Conservation (phyloP, 2,888 invertebrate genomes). For the Torymus auratus region DNA sequence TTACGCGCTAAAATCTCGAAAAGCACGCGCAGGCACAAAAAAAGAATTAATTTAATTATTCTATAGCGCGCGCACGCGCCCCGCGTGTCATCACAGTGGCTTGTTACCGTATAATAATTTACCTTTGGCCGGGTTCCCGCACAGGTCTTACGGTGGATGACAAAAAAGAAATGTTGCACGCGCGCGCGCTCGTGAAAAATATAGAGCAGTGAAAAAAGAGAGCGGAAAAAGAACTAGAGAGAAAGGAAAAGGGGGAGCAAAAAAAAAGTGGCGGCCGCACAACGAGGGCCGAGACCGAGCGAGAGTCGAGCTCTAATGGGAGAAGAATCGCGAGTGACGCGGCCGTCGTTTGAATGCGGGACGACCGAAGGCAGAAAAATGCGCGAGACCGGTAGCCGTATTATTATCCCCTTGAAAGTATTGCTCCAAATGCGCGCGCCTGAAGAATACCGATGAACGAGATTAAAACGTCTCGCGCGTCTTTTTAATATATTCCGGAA, state of each 20-base stretch:
- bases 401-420: slow-evolving; percentile 48
- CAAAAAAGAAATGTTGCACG: slow-evolving; percentile 38
- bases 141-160: slow-evolving; percentile 26
- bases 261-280: not conserved
- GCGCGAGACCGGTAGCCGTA: slow-evolving; percentile 39
- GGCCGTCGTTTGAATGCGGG: slow-evolving; percentile 33
- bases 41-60: slow-evolving; percentile 21
- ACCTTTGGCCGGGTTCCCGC: not conserved
- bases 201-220: not conserved
- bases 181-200: slow-evolving; percentile 22
- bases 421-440: slow-evolving; percentile 8
- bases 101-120: slow-evolving; percentile 27
- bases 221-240: too few relatives aligned
- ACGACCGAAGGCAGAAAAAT: slow-evolving; percentile 31
- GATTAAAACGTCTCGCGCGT: slow-evolving; percentile 41
- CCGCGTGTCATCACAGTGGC: not conserved
- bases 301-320: slow-evolving; percentile 39
- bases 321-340: slow-evolving; percentile 41
- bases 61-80: not conserved
- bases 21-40: not conserved
- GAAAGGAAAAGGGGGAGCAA: slow-evolving; percentile 11
- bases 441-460: slow-evolving; percentile 35
- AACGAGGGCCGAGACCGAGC: not conserved
- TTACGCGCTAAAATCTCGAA: too few relatives aligned
- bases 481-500: slow-evolving; percentile 17